Evolutionary conservation across 2,113 vertebrate species (phyloP).

Genomic region (Todiramphus chloris): DNA sequence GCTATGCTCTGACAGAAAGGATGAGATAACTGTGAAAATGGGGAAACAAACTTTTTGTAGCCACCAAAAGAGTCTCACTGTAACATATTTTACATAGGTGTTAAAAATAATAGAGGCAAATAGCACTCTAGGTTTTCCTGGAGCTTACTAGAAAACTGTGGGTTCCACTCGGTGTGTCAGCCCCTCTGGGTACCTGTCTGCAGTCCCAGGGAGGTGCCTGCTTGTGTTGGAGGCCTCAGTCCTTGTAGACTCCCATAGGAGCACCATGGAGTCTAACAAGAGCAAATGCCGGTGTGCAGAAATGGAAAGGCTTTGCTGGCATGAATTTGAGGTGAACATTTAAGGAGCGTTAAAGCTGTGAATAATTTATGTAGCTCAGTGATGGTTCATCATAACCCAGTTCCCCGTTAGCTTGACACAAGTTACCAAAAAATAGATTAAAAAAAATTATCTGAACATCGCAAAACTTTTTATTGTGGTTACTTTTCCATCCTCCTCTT

Average conservation of each 20-base stretch:
- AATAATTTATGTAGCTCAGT: background rate
- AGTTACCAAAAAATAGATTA: background rate
- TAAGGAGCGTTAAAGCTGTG: background rate
- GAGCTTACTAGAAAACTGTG: background rate
- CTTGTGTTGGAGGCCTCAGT: background rate
- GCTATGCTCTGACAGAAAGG: background rate
- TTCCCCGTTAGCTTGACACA: background rate
- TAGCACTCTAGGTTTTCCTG: background rate
- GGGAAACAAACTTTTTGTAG: background rate
- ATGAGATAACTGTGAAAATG: background rate
- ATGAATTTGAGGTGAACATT: background rate
- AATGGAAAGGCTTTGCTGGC: background rate
- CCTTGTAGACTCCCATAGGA: background rate
- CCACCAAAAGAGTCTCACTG: background rate
- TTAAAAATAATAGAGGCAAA: background rate
- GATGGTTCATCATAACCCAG: background rate
- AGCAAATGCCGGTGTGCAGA: background rate
- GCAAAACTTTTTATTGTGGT: background rate
- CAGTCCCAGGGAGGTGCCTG: background rate
- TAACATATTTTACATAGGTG: background rate
- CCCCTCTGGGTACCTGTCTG: background rate
- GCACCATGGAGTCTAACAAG: background rate
- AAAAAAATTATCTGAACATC: background rate
- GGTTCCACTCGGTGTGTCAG: background rate
- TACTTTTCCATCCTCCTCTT: background rate